Base-by-base conservation (phyloP, 2,888 invertebrate genomes). In the Morpho deidamia region DNA sequence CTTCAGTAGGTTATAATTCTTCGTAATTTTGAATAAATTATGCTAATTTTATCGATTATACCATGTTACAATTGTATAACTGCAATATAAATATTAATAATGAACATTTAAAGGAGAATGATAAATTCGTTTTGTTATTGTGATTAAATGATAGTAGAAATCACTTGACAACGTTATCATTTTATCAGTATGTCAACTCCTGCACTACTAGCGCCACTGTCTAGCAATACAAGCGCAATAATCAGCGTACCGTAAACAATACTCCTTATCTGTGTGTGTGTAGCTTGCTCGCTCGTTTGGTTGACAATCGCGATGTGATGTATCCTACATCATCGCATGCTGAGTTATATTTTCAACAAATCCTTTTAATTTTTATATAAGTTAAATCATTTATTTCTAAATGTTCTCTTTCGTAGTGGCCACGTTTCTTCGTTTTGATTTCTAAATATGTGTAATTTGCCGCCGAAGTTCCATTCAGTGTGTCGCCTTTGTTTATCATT, bases 401-500 rank as follows among this genome's bases (percentile, higher is more conserved):
- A 89, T 89, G 89, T 87, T 87, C 85, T 84, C 85, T 81, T 84
- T 83, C 73, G 71, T 88, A 78, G 89, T 85, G 86, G 76, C 75
- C 74, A 76, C 75, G 76, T 88, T 90, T 82, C 82, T 85, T 74
- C 74, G 72, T 84, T 87, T 84, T 89, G 74, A 80, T 88, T 88
- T 87, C 89, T 91, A 94, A 95, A 94, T 93, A 95, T 95, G 95
- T 95, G 94, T 94, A 94, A 94, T 93, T 94, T 96, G 93, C 95
- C 95, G 93, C 93, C 94, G 92, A 96, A 95, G 93, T 96, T 95
- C 92, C 95, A 95, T 92, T 95, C 95, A 93, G 94, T 96, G 92
- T 96, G 96, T 94, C 95, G 96, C 91, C 94, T 96, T 93, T 96
- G 96, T 93, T 94, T 96, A 93, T 95, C 95, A 91, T 92, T 92